Evolutionary conservation across 1,140 invertebrate species (phyloP).

Genomic region (Leptinotarsa texana): DNA sequence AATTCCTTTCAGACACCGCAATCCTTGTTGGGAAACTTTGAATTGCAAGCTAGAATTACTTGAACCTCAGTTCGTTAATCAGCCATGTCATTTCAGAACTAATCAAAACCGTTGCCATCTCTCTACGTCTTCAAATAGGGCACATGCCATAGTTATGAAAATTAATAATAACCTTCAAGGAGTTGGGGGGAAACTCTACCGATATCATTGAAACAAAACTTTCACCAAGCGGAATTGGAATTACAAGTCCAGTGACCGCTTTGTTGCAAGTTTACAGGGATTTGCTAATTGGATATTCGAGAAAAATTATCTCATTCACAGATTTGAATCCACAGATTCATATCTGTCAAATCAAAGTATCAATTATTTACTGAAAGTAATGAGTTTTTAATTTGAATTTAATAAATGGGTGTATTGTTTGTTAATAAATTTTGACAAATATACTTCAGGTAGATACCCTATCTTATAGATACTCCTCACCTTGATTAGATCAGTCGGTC

Average conservation of each 20-base stretch:
- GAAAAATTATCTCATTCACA: too few species aligned
- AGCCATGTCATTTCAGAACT: slow-evolving; percentile 36
- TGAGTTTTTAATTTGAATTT: too few species aligned
- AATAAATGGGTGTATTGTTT: too few species aligned
- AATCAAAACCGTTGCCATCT: slow-evolving; percentile 39
- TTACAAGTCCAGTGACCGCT: not conserved
- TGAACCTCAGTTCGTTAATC: slow-evolving; percentile 7
- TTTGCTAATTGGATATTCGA: too few species aligned
- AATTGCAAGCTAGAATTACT: not conserved
- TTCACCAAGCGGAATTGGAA: not conserved
- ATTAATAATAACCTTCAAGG: slow-evolving; percentile 29
- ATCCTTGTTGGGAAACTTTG: not conserved
- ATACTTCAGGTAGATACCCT: too few species aligned
- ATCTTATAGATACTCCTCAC: too few species aligned
- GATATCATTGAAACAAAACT: not conserved
- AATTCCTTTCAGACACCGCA: not conserved
- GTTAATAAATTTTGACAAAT: too few species aligned
- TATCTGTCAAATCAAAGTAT: too few species aligned
- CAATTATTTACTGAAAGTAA: too few species aligned
- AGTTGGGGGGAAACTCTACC: slow-evolving; percentile 4
- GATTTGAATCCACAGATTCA: too few species aligned
- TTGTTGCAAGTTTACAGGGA: too few species aligned
- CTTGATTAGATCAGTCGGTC: too few species aligned
- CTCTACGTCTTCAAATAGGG: slow-evolving; percentile 30
- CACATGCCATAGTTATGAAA: slow-evolving; percentile 31